phyloP scores from a whole-genome alignment of 2,888 invertebrate species.

The Phyllotreta striolata region DNA sequence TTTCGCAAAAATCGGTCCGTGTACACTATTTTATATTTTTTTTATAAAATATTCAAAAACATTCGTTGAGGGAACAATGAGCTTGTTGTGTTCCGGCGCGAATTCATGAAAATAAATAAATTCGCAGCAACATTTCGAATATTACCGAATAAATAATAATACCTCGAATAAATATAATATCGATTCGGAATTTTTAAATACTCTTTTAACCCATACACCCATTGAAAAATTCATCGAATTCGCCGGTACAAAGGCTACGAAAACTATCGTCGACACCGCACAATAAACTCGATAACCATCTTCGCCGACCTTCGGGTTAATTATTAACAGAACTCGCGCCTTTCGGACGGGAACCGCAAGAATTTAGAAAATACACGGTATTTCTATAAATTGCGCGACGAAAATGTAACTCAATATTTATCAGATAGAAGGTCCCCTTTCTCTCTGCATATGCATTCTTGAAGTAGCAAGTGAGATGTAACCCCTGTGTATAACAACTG shows the following conservation, averaged over 20 bases:
- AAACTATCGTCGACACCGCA: neutral
- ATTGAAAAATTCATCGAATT: neutral
- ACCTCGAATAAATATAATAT: conserved; percentile 46
- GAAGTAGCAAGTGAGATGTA: conserved; percentile 55
- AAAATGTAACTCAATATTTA: conserved; percentile 44
- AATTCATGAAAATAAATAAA: conserved; percentile 36
- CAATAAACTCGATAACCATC: conserved; percentile 18
- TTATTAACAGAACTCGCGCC: too few relatives aligned
- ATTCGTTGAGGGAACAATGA: conserved; percentile 32
- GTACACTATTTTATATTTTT: conserved; percentile 23
- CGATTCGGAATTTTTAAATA: conserved; percentile 45
- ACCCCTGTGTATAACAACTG: conserved; percentile 51
- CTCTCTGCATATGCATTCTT: conserved; percentile 49
- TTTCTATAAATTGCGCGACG: conserved; percentile 42
- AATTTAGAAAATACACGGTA: conserved; percentile 44
- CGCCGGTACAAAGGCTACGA: neutral
- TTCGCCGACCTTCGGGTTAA: neutral
- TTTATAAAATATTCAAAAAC: conserved; percentile 35
- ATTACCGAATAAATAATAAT: too few relatives aligned
- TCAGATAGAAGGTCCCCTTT: conserved; percentile 53
- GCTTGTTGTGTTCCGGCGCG: conserved; percentile 18
- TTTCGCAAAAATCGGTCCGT: conserved; percentile 26
- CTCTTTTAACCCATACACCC: conserved; percentile 16
- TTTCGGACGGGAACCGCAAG: conserved; percentile 26
- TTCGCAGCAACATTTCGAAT: conserved; percentile 22